These are phyloP conservation scores for Megalonaias nervosa DNA, from an alignment of 1,140 invertebrate genomes.

Conservation along the genomic window DNA sequence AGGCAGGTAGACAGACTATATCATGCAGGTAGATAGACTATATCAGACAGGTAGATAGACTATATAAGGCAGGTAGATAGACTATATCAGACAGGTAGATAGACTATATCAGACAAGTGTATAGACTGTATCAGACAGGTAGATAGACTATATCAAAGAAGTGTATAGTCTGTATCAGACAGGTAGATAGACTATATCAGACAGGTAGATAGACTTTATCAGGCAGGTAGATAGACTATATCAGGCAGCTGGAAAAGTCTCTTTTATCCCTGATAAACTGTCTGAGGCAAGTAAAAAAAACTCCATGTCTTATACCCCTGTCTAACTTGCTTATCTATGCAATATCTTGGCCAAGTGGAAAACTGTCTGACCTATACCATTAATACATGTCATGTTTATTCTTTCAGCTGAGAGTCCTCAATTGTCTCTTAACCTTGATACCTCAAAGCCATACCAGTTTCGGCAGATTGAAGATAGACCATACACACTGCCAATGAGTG, in stretches of 20 bases:
- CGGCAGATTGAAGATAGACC: conserved; percentile 51
- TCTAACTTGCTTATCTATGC: neutral
- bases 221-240: neutral
- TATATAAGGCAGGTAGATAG: no score
- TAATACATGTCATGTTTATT: neutral
- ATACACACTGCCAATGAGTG: conserved; percentile 36
- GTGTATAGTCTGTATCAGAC: no score
- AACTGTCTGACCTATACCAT: neutral
- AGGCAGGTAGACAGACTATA: no score
- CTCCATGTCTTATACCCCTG: neutral
- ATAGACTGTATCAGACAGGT: no score
- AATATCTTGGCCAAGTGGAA: neutral
- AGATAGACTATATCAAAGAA: no score
- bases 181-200: no score
- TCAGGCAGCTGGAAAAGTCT: neutral
- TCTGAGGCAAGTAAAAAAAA: neutral
- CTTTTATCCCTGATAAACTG: neutral
- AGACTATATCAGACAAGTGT: no score
- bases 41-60: no score
- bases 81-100: no score
- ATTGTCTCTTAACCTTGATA: conserved; percentile 54
- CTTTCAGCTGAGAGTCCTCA: conserved; percentile 61
- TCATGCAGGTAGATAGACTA: no score
- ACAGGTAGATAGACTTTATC: neutral
- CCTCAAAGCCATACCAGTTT: conserved; percentile 57